Evolutionary conservation across 2,113 vertebrate genomes (phyloP), one percentile per base, ranked within the genome.

Genomic region (Danionella cerebrum): DNA sequence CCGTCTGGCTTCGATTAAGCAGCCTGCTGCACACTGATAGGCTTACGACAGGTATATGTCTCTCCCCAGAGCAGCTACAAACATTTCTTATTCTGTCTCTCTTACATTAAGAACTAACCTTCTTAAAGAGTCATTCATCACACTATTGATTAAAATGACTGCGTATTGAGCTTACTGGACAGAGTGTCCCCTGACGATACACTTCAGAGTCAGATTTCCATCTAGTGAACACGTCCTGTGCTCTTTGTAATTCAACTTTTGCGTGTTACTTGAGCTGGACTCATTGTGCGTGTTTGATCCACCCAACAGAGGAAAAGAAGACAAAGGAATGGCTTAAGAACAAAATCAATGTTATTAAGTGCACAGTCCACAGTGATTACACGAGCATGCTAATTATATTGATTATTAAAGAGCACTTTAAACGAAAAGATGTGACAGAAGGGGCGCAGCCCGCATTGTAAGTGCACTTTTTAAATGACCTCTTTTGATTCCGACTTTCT

Each of bases 1-100:
- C 65, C 14, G 44, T 38, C 47, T 27, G 27, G 19, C 39, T 71
- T 76, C 69, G 68, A 78, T 73, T 54, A 65, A 50, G 42, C 50
- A 47, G 44, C 62, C 57, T 57, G 35, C 41, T 53, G 55, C 57
- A 55, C 33, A 39, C 29, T 42, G 53, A 60, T 48, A 59, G 8
- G 18, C 13, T 27, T 27, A 14, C 7, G 24, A 22, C 66, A 19
- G 29, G 65, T 67, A 18, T 7, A 47, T 41, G 65, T 31, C 57
- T 38, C 36, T 41, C 38, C 14, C 31, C 21, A 16, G 48, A 27
- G 12, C 25, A 1, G 12, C 9, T 24, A 5, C 3, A 39, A 33
- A 33, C 29, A 33, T 33, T 6, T 42, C 22, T 10, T n/a, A n/a
- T n/a, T 7, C 53, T 29, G 6, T 55, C 29, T 22, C 7, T 5